Percentiles rank a stretch among this genome's conserved stretches.
These are phyloP conservation scores for Pteria penguin DNA, from an alignment of 2,888 invertebrate species.

Conservation along the genomic window DNA sequence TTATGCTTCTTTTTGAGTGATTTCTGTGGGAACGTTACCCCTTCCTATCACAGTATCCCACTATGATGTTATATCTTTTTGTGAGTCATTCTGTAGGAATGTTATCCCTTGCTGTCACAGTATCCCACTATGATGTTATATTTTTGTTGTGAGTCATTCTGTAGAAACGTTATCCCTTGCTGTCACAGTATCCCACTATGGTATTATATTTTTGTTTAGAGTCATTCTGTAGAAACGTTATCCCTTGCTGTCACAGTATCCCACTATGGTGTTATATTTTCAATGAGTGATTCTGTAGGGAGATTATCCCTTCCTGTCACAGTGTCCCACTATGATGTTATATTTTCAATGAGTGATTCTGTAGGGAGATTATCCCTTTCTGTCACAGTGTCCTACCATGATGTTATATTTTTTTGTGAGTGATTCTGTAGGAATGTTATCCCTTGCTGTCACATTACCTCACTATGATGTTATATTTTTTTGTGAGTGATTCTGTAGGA, in stretches of 20 bases:
- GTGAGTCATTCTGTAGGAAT: neutral
- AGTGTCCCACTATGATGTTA: too few relatives aligned
- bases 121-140: too few relatives aligned
- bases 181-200: constrained; percentile 3
- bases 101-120: too few relatives aligned
- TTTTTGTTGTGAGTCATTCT: too few relatives aligned
- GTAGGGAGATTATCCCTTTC: neutral
- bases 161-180: neutral
- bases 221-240: neutral
- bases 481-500: neutral
- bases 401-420: too few relatives aligned
- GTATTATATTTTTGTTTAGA: too few relatives aligned
- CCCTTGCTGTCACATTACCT: neutral
- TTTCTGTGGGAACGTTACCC: neutral
- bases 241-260: too few relatives aligned
- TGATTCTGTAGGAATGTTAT: neutral
- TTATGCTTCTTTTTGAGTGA: too few relatives aligned
- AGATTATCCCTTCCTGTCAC: neutral
- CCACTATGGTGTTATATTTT: too few relatives aligned
- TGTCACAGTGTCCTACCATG: neutral
- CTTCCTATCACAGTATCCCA: neutral
- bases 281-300: neutral
- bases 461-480: too few relatives aligned
- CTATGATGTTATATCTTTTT: too few relatives aligned
- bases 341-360: too few relatives aligned